Percentiles rank a stretch among this genome's conserved stretches.
These are phyloP conservation scores for Muscicapa striata DNA, from an alignment of 2,797 vertebrate species.

Conservation along the genomic window DNA sequence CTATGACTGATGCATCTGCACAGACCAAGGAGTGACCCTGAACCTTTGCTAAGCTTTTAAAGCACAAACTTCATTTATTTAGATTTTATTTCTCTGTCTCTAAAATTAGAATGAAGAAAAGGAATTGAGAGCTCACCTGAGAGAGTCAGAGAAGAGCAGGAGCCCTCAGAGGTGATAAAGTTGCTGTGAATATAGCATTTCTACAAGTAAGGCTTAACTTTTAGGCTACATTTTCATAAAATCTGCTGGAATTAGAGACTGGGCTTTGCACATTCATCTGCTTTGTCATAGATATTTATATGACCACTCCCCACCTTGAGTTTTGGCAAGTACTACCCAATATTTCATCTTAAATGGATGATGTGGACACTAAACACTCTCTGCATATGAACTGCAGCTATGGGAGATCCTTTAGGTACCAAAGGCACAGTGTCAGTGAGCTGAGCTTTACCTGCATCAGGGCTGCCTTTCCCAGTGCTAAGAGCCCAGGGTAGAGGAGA, in stretches of 20 bases:
- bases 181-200: not conserved
- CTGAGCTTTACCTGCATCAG: not conserved
- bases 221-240: fast-evolving
- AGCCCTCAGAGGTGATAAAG: not conserved
- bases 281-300: not conserved
- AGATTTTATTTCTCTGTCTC: not conserved
- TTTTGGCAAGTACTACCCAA: not conserved
- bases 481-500: not conserved
- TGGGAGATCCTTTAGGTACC: not conserved
- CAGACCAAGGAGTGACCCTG: not conserved
- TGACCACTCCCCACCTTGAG: not conserved
- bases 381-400: not conserved
- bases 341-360: not conserved
- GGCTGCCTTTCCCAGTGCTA: fast-evolving
- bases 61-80: constrained; percentile 33
- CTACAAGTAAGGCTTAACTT: not conserved
- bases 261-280: not conserved
- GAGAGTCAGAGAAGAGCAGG: not conserved
- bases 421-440: not conserved
- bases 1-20: not conserved
- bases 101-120: not conserved
- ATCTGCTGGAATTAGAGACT: not conserved
- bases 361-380: not conserved
- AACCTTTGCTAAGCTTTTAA: not conserved
- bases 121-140: not conserved